Evolutionary conservation across 1,140 invertebrate genomes (phyloP).

Genomic region (Pseudomyrmex flavicornis): DNA sequence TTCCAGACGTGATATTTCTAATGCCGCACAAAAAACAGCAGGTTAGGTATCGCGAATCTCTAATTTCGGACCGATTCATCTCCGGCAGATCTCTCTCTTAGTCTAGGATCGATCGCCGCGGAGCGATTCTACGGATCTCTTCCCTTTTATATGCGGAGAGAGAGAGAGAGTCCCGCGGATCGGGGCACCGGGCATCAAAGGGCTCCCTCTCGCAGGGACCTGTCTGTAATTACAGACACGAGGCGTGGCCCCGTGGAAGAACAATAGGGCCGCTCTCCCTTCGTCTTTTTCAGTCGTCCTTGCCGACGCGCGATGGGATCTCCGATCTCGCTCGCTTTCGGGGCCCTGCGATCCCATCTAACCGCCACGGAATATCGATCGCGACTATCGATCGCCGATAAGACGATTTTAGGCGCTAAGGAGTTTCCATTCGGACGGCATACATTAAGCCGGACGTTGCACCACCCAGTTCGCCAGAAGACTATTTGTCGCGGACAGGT

Average conservation of each 20-base stretch:
- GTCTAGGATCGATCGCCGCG: slow-evolving; percentile 75
- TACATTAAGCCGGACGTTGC: slow-evolving; percentile 74
- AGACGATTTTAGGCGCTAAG: slow-evolving; percentile 82
- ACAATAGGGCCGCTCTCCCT: slow-evolving; percentile 82
- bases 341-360: slow-evolving; percentile 80
- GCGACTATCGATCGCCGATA: slow-evolving; percentile 82
- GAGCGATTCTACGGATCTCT: slow-evolving; percentile 65
- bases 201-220: slow-evolving; percentile 79
- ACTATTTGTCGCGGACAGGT: slow-evolving; percentile 61
- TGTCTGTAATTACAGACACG: slow-evolving; percentile 85
- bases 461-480: slow-evolving; percentile 48
- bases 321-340: slow-evolving; percentile 77
- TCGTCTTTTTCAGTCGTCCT: slow-evolving; percentile 19
- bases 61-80: slow-evolving; percentile 71
- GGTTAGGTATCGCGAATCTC: slow-evolving; percentile 68
- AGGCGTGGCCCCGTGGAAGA: slow-evolving; percentile 83
- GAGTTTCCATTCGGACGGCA: slow-evolving; percentile 79
- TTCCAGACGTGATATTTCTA: slow-evolving; percentile 12
- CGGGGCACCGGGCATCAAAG: slow-evolving; percentile 81
- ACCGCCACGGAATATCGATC: slow-evolving; percentile 79
- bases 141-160: slow-evolving; percentile 66
- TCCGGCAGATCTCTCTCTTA: slow-evolving; percentile 41
- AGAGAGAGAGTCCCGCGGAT: slow-evolving; percentile 57
- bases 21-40: slow-evolving; percentile 27
- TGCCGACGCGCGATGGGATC: slow-evolving; percentile 79